These are phyloP conservation scores for Chrysotoxum bicinctum DNA, from an alignment of 2,888 invertebrate species.

Conservation along the genomic window DNA sequence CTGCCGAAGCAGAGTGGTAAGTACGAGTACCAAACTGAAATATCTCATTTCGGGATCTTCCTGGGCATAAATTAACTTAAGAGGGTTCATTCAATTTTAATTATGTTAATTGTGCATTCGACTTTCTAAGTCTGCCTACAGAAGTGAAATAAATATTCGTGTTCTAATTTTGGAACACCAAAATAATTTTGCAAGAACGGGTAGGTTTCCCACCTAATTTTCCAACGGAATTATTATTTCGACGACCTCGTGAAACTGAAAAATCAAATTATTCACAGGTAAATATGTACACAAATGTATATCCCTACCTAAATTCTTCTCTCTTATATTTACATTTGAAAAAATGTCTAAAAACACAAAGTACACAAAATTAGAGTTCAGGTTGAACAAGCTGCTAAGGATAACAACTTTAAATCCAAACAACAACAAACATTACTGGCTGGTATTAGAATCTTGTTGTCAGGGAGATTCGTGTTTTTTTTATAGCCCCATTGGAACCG, in stretches of 20 bases:
- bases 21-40: background rate
- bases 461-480: background rate
- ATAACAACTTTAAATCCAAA: slow-evolving; percentile 12
- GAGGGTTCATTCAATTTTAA: background rate
- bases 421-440: background rate
- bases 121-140: background rate
- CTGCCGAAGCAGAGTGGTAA: background rate
- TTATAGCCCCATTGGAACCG: background rate
- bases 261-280: background rate
- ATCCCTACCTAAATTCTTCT: background rate
- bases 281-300: background rate
- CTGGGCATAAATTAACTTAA: background rate
- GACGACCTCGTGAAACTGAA: background rate
- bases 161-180: background rate
- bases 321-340: background rate
- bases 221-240: background rate
- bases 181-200: background rate
- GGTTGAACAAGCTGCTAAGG: slow-evolving; percentile 23
- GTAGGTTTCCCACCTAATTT: no score
- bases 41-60: background rate
- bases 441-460: background rate
- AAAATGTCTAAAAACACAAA: background rate
- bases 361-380: background rate
- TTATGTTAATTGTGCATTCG: background rate
- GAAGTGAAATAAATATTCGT: background rate